A percentile compares a stretch with the other conserved stretches of the same genome.
Conservation (phyloP, 1,140 invertebrate genomes). For the Pentalonia nigronervosa region DNA sequence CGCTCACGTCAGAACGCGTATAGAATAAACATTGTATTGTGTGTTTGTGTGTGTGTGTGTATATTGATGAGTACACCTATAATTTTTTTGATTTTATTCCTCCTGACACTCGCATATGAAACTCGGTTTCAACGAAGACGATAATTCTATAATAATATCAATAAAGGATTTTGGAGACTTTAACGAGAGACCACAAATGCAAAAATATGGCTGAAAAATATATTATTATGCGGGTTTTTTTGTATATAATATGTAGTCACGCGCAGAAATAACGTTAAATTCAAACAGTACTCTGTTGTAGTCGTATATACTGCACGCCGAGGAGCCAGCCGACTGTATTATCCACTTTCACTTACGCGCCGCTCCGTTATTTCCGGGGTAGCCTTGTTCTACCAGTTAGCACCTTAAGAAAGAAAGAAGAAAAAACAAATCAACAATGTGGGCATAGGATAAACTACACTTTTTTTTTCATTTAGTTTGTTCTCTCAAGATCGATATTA, state of each 20-base stretch:
- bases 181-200: slow-evolving; percentile 26
- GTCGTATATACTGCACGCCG: neutral
- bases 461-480: neutral
- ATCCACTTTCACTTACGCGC: slow-evolving; percentile 49
- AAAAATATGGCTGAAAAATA: neutral
- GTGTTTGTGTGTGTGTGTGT: neutral
- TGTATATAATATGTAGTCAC: neutral
- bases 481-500: neutral
- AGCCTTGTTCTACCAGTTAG: slow-evolving; percentile 52
- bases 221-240: neutral
- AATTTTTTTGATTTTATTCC: neutral
- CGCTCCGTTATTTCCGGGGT: slow-evolving; percentile 57
- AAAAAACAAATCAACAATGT: slow-evolving; percentile 21
- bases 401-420: slow-evolving; percentile 36
- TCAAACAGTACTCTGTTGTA: neutral
- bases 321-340: slow-evolving; percentile 31
- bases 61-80: neutral
- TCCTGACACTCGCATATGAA: neutral
- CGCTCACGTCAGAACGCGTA: neutral
- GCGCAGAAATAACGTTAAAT: neutral
- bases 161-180: slow-evolving; percentile 32
- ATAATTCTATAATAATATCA: neutral
- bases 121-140: neutral
- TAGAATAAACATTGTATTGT: neutral
- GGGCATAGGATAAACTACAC: neutral